Base-by-base conservation (phyloP, 2,888 invertebrate species). In the Hydriomena furcata region DNA sequence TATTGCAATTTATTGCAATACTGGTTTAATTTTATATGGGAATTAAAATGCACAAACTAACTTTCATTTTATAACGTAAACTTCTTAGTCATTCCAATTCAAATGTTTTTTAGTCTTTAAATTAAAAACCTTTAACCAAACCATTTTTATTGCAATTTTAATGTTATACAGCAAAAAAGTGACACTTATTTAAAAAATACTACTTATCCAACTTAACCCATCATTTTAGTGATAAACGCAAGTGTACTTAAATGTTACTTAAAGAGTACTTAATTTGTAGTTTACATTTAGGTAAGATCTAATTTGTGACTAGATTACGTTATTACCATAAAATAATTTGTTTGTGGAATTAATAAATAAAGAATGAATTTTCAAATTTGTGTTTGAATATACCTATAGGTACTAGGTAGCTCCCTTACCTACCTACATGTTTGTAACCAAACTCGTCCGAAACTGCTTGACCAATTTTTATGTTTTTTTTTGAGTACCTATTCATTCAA, bases 271-370 rank as follows among this genome's bases (percentile, higher is more conserved):
- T 82, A 79, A 79, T 66, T 68, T 73, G 56, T 81, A 76, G 76
- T 72, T 75, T 79, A 74, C 76, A 70, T 74, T 68, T 82, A n/a
- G n/a, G n/a, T n/a, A 81, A 80, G 78, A 76, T 79, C 68, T 78
- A 68, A 70, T 64, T 75, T 64, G 75, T 77, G 79, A 82, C 77
- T 84, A 84, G 80, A 72, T 68, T 85, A 82, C 65, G 63, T 65
- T 68, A 70, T 66, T 49, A 55, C 55, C 58, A 67, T 3, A 17
- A n/a, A 71, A 72, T 78, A 76, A 77, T 74, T 76, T 82, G 81
- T 82, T 82, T 84, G 82, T 84, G 80, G 71, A 82, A 81, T 76
- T 75, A 82, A 79, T 84, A 77, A 85, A 84, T 83, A 83, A 83
- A 84, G 51, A 55, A 53, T 54, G 55, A 60, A 54, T 55, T 60